Percentiles rank a stretch among this genome's conserved stretches.
phyloP scores from a whole-genome alignment of 2,113 vertebrate genomes.

The Mustelus asterias region DNA sequence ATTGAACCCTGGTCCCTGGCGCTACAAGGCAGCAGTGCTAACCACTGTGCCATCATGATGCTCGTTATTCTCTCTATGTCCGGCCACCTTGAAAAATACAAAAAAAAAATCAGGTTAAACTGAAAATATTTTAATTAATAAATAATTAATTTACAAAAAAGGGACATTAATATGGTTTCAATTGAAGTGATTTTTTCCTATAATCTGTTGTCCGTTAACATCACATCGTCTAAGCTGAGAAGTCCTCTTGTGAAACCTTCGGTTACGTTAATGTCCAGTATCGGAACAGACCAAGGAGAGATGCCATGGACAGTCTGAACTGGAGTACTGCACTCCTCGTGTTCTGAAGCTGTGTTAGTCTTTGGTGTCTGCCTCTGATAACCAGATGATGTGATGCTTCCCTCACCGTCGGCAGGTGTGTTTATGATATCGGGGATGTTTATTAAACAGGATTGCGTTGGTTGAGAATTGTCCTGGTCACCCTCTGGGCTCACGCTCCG shows the following conservation, averaged over 20 bases:
- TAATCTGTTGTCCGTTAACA: background rate
- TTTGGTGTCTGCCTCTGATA: background rate
- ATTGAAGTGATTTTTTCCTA: background rate
- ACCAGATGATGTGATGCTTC: background rate
- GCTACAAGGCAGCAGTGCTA: no score
- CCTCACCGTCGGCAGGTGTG: no score
- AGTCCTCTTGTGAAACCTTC: background rate
- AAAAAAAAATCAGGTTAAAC: background rate
- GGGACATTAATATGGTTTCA: background rate
- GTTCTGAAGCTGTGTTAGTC: no score
- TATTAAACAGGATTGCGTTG: background rate
- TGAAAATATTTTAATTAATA: background rate
- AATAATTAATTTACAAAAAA: background rate
- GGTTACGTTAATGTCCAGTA: background rate
- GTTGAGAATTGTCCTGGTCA: background rate
- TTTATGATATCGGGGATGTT: background rate
- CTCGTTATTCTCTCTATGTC: background rate
- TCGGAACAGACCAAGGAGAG: no score
- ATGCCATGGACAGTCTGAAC: background rate
- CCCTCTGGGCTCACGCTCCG: no score
- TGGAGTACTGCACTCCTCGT: background rate
- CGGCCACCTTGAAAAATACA: background rate
- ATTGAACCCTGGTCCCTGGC: no score
- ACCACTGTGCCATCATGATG: no score
- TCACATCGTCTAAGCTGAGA: background rate